Conservation (phyloP, 2,113 vertebrate genomes). For the Myotis yumanensis region DNA sequence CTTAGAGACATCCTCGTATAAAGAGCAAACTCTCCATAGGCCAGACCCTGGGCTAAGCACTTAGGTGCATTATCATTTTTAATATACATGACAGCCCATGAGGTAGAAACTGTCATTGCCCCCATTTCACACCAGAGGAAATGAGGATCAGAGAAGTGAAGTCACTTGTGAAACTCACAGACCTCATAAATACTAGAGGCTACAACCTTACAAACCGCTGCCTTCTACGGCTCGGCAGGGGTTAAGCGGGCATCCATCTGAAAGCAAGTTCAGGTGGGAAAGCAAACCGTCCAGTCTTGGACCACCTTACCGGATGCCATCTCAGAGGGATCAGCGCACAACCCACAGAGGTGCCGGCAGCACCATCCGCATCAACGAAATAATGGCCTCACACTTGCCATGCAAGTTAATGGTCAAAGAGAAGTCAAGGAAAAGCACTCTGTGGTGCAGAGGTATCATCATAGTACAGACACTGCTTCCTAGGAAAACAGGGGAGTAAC, state of each 20-base stretch:
- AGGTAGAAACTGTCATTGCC: slow-evolving; percentile 19
- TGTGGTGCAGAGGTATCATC: rapidly evolving
- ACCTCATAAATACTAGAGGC: background rate
- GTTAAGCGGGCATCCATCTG: background rate
- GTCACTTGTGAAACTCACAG: slow-evolving; percentile 15
- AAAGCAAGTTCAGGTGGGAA: background rate
- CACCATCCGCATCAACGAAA: no score
- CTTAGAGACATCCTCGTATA: slow-evolving; percentile 52
- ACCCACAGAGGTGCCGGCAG: rapidly evolving
- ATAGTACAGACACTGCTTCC: background rate
- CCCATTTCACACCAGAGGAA: slow-evolving; percentile 45
- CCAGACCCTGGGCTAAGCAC: slow-evolving; percentile 3
- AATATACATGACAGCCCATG: background rate
- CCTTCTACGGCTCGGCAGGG: background rate
- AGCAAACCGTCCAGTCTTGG: background rate
- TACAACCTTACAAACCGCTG: background rate
- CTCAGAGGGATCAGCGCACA: background rate
- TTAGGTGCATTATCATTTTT: background rate
- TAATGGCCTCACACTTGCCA: background rate
- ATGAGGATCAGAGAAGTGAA: slow-evolving; percentile 54
- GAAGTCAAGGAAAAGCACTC: background rate
- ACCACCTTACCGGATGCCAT: background rate
- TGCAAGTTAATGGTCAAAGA: background rate
- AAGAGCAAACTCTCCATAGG: background rate
- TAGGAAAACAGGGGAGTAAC: background rate